Base-by-base conservation (phyloP, 2,113 vertebrate species). In the Crotalus tigris region DNA sequence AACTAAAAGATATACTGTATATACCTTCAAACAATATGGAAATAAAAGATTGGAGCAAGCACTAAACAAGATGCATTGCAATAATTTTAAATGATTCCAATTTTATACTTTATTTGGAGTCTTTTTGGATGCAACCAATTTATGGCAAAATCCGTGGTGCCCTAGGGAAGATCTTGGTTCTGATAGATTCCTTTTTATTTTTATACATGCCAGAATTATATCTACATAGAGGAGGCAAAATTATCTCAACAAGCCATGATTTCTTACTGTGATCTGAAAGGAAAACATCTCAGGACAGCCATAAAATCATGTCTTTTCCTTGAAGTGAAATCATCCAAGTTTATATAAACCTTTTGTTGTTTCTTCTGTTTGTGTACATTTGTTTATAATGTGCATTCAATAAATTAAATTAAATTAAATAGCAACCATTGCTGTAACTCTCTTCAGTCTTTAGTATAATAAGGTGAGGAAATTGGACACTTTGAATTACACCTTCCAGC, bases 21-120 rank as follows among this genome's bases (percentile, higher is more conserved):
- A 21, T 81, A 9, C 19, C 19, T 81, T 81, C 19, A 26, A 88
- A 88, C 33, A 88, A 88, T 88, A 44, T 58, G 13, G 26, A 49
- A n/a, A 64, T 75, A 53, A 88, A 8, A 54, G 46, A 54, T 69
- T 69, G 49, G 9, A 88, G 10, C 17, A 54, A 64, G 13, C 29
- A 88, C 91, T 75, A 88, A 92, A 75, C 87, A 23, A 44, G 24
- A 89, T 44, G 54, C n/a, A 88, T 69, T 51, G 15, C 29, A 29
- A 33, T 81, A 53, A 81, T 88, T 92, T 89, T 92, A 92, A 92
- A 55, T 88, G n/a, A 13, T 88, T 92, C 59, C 55, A 61, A 89
- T 81, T 57, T 81, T 46, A 46, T 57, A 89, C 21, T 51, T 57
- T 51, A 81, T 81, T 92, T 89, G 44, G 51, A 57, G 7, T 24